Base-by-base conservation (phyloP, 2,113 vertebrate species). In the Talpa occidentalis region DNA sequence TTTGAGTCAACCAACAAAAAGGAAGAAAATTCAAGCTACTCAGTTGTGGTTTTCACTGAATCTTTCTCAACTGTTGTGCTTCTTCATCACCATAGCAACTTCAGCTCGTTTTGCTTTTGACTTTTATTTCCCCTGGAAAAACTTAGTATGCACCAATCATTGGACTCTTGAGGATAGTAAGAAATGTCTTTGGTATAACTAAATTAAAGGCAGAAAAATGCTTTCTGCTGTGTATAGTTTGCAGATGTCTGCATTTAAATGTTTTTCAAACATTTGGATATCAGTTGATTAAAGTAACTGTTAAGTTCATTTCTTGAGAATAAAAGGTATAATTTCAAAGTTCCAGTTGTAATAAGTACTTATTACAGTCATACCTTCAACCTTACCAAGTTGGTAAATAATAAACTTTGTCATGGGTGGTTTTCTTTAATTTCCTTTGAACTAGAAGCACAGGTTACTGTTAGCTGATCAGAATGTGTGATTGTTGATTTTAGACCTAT, bases 81-180 rank as follows among this genome's bases (percentile, higher is more conserved):
- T 69, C 83, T 90, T 77, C 44, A 40, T 96, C 73, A 32, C 97
- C 56, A 67, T 92, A 80, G 94, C 59, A 97, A 94, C 91, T 35
- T 32, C 17, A 74, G 72, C 81, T 93, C 73, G 72, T 85, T 94
- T 88, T 96, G 67, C 56, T 93, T 81, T 79, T 88, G 9, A 11
- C 52, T 94, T 94, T 86, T 40, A 47, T 91, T 94, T 81, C 59
- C 81, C 47, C n/a, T 95, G 37, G 67, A 91, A 80, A 93, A 93
- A 76, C 59, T 77, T 69, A 10, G 37, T 87, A 1, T 47, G 40
- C 6, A 6, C 52, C 37, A 30, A 5, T 67, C 19, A 11, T 60
- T 83, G 82, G 64, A 59, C 32, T 81, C 16, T 80, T 66, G 30
- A 76, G 14, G 37, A 30, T 72, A 52, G 24, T 44, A 37, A 94